Evolutionary conservation across 2,888 invertebrate genomes (phyloP).

Genomic region (Leptopilina myrica): DNA sequence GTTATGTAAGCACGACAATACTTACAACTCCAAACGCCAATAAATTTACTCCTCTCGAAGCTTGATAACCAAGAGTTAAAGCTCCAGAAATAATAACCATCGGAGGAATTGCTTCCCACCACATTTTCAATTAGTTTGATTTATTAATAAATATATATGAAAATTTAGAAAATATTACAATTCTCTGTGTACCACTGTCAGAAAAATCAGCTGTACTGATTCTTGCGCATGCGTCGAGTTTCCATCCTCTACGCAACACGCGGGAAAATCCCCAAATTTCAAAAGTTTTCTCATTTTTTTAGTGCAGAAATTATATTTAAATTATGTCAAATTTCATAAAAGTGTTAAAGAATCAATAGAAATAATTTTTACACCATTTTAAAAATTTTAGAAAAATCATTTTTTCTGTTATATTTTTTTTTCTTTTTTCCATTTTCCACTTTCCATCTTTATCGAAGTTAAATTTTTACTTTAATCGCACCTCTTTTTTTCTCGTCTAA

Average conservation of each 20-base stretch:
- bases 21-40: conserved; percentile 59
- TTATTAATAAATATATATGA: neutral
- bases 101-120: conserved; percentile 64
- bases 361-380: too few relatives aligned
- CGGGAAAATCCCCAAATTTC: neutral
- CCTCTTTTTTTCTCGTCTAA: too few relatives aligned
- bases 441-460: too few relatives aligned
- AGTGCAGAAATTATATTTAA: neutral
- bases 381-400: too few relatives aligned
- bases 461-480: too few relatives aligned
- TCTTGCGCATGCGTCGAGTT: neutral
- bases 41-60: conserved; percentile 42
- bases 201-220: neutral
- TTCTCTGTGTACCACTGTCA: neutral
- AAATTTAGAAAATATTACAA: neutral
- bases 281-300: neutral
- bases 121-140: conserved; percentile 59
- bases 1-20: conserved; percentile 33
- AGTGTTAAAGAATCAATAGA: too few relatives aligned
- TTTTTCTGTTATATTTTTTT: too few relatives aligned
- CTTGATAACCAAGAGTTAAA: conserved; percentile 47
- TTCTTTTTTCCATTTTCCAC: too few relatives aligned
- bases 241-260: too few relatives aligned
- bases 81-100: conserved; percentile 51
- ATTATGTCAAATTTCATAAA: too few relatives aligned